Base-by-base conservation (phyloP, 2,113 vertebrate species). In the Pelobates fuscus region DNA sequence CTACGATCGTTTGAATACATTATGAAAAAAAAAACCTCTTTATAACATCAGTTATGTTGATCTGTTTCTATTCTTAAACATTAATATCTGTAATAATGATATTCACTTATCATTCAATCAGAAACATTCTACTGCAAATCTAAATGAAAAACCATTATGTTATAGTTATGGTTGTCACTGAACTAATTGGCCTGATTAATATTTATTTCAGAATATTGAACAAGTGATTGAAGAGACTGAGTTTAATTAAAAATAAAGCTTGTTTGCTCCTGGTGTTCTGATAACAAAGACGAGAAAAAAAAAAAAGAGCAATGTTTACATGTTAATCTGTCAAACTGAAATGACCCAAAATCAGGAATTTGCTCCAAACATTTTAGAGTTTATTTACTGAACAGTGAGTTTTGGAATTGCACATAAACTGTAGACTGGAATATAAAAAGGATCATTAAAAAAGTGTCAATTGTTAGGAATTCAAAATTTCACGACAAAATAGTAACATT, bases 131-230 rank as follows among this genome's bases (percentile, higher is more conserved):
- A 29, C 21, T n/a, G 30, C 21, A 37, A 29, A 58, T 15, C 20
- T 29, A 17, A 54, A 68, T 54, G n/a, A 30, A 32, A 68, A 67
- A 49, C 21, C 2, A 8, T 67, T 67, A 52, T 32, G 0, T 30
- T 58, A 37, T 24, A 27, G 44, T 27, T 30, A 70, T n/a, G 23
- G 54, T 57, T 58, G 67, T 70, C 54, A 27, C 27, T 25, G 20
- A 23, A 11, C 17, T 67, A 67, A 67, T 25, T 67, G 23, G 44
- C 2, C 21, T 69, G 54, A 70, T 70, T 70, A 15, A 41, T 58
- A 41, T 58, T 11, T 58, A 68, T 43, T 58, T 41, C 17, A 32
- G 2, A 12, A 2, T 58, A 27, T 32, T 17, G 27, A 68, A 55
- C 27, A 57, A 41, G 18, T 30, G 11, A 70, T 41, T 58, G 67